Conservation (phyloP, 2,888 invertebrate genomes). For the Campopleginae sp. region DNA sequence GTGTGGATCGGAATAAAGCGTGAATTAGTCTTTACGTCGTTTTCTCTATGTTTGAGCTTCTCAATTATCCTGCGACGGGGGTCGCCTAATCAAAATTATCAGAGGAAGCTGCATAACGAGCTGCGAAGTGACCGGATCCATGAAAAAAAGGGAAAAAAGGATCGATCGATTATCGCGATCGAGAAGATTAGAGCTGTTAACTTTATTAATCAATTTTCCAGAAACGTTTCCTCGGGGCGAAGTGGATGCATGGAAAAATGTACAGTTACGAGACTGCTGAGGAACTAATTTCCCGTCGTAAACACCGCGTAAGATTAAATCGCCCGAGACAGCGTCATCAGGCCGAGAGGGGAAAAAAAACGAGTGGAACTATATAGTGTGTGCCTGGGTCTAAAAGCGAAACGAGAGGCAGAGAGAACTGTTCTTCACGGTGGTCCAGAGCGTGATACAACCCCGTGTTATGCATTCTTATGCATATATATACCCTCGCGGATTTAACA, state of each 20-base stretch:
- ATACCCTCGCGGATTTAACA: slow-evolving; percentile 72
- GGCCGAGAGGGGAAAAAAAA: slow-evolving; percentile 30
- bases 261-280: slow-evolving; percentile 48
- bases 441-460: slow-evolving; percentile 65
- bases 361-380: slow-evolving; percentile 39
- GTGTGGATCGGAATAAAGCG: slow-evolving; percentile 57
- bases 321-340: slow-evolving; percentile 21
- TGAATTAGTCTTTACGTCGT: slow-evolving; percentile 45
- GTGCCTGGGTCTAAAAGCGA: slow-evolving; percentile 30
- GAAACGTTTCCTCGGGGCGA: neutral
- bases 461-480: slow-evolving; percentile 11
- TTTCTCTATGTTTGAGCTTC: slow-evolving; percentile 23
- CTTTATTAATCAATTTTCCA: neutral
- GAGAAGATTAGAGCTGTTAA: neutral
- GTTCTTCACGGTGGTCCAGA: slow-evolving; percentile 71
- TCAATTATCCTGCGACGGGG: neutral
- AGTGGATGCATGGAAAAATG: slow-evolving; percentile 25
- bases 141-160: neutral
- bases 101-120: neutral
- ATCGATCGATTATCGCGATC: neutral
- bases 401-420: slow-evolving; percentile 42
- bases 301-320: slow-evolving; percentile 66
- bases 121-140: neutral
- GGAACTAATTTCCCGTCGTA: slow-evolving; percentile 54
- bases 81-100: neutral